These are phyloP conservation scores for Dorcus hopei DNA, from an alignment of 2,888 invertebrate species.

Conservation along the genomic window DNA sequence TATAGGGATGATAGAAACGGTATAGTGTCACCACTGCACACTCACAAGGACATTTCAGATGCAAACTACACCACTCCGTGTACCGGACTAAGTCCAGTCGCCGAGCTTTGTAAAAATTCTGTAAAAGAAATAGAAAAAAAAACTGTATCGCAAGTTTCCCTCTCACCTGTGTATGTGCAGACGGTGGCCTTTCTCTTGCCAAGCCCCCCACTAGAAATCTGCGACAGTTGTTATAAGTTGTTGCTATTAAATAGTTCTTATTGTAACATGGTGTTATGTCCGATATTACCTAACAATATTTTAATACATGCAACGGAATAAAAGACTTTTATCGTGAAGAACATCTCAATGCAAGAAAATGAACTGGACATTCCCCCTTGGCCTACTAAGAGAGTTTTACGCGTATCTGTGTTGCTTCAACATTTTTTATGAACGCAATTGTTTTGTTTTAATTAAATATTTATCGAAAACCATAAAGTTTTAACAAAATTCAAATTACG, in stretches of 20 bases:
- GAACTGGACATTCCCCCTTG: neutral
- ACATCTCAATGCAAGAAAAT: neutral
- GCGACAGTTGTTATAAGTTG: slow-evolving; percentile 7
- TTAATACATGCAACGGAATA: neutral
- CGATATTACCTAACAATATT: neutral
- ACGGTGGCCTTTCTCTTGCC: slow-evolving; percentile 28
- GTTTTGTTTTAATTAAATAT: too few relatives aligned
- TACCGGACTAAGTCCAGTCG: slow-evolving; percentile 22
- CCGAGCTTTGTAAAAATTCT: slow-evolving; percentile 26
- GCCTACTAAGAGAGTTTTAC: neutral
- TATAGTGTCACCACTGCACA: slow-evolving; percentile 3
- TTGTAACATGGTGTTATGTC: neutral
- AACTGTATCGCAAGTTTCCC: slow-evolving; percentile 31
- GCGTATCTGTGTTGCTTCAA: too few relatives aligned
- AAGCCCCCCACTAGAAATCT: slow-evolving; percentile 20
- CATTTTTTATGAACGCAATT: too few relatives aligned
- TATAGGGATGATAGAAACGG: neutral
- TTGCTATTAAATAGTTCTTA: slow-evolving; percentile 5
- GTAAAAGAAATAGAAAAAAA: slow-evolving; percentile 28
- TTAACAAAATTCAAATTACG: too few relatives aligned
- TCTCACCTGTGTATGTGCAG: slow-evolving; percentile 26
- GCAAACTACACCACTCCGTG: slow-evolving; percentile 21
- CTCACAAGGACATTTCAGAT: slow-evolving; percentile 10
- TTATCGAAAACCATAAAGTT: too few relatives aligned
- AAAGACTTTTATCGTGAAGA: neutral